phyloP scores from a whole-genome alignment of 2,113 vertebrate genomes.

The Polypterus bichir region DNA sequence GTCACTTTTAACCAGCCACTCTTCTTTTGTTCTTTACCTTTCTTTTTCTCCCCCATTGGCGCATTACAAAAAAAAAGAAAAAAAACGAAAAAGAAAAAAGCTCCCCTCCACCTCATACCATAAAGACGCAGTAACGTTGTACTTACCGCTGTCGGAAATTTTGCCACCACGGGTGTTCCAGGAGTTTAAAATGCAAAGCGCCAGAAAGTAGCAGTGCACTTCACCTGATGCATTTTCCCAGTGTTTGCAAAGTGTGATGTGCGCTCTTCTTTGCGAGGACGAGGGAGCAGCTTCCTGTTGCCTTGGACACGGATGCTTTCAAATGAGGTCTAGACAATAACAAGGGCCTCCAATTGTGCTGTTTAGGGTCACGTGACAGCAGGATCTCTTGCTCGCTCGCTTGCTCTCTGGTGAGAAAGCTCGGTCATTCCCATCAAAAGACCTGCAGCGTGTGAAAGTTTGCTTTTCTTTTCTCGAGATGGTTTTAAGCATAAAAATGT shows the following conservation, averaged over 20 bases:
- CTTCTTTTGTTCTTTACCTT: too few relatives aligned
- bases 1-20: too few relatives aligned
- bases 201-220: neutral
- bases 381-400: constrained; percentile 6
- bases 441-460: neutral
- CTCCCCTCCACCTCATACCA: too few relatives aligned
- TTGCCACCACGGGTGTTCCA: too few relatives aligned
- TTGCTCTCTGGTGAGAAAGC: neutral
- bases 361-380: constrained; percentile 57
- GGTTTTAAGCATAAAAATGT: too few relatives aligned
- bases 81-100: too few relatives aligned
- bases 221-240: neutral
- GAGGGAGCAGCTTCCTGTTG: constrained; percentile 44
- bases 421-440: neutral
- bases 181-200: too few relatives aligned
- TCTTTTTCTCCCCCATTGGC: too few relatives aligned
- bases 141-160: too few relatives aligned
- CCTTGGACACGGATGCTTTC: constrained; percentile 58
- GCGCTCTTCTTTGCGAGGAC: neutral
- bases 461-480: neutral
- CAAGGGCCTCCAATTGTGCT: constrained; percentile 50
- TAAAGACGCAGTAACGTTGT: too few relatives aligned
- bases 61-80: too few relatives aligned
- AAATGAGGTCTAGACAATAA: constrained; percentile 51
- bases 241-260: neutral